Evolutionary conservation across 2,888 invertebrate species (phyloP).

Genomic region (Cremastinae sp.): DNA sequence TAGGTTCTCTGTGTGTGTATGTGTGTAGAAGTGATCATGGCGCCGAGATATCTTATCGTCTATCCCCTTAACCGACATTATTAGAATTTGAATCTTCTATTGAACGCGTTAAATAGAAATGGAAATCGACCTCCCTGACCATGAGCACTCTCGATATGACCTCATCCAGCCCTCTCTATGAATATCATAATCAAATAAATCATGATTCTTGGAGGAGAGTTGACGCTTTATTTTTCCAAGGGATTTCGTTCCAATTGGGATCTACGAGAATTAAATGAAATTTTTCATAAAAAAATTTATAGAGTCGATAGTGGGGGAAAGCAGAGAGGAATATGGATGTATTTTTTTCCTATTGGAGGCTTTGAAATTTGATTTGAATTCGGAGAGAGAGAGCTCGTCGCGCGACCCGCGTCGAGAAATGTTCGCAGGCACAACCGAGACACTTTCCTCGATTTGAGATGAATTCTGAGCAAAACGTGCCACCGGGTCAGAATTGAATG

Average conservation of each 20-base stretch:
- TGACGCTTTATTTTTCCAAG: too few relatives aligned
- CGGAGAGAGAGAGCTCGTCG: too few relatives aligned
- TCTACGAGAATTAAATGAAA: not conserved
- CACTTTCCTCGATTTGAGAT: too few relatives aligned
- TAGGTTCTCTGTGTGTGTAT: not conserved
- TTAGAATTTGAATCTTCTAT: conserved; percentile 59
- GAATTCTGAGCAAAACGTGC: too few relatives aligned
- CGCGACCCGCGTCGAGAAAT: too few relatives aligned
- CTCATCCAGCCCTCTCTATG: conserved; percentile 31
- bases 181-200: conserved; percentile 39
- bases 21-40: conserved; percentile 18
- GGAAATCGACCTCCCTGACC: conserved; percentile 45
- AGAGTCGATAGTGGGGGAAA: too few relatives aligned
- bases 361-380: too few relatives aligned
- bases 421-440: too few relatives aligned
- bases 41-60: conserved; percentile 49
- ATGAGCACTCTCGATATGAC: conserved; percentile 32
- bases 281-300: too few relatives aligned
- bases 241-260: not conserved
- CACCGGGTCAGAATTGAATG: not conserved
- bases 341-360: too few relatives aligned
- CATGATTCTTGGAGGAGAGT: too few relatives aligned
- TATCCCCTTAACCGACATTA: conserved; percentile 52
- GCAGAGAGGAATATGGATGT: too few relatives aligned
- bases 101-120: conserved; percentile 58